Evolutionary conservation across 2,113 vertebrate genomes (phyloP).

Genomic region (Labeo rohita): DNA sequence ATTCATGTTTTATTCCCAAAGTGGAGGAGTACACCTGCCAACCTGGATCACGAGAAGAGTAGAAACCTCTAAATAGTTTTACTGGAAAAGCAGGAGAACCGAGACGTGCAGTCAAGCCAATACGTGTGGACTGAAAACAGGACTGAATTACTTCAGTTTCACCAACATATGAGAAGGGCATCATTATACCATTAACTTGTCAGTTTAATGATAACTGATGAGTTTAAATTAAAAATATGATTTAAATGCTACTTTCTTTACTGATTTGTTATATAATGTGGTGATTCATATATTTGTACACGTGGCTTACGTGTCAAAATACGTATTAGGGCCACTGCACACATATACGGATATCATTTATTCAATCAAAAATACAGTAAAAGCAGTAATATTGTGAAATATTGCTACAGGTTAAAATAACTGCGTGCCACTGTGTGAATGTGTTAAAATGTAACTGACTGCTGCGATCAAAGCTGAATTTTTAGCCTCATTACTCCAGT

Average conservation of each 20-base stretch:
- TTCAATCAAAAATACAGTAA: background rate
- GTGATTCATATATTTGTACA: background rate
- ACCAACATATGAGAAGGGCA: conserved; percentile 69
- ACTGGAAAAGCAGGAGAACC: conserved; percentile 69
- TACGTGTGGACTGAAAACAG: conserved; percentile 64
- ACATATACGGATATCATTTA: background rate
- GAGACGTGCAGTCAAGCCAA: conserved; percentile 71
- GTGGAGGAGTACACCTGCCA: conserved; percentile 49
- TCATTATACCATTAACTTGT: conserved; percentile 74
- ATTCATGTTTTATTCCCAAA: conserved; percentile 38
- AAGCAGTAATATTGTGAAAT: background rate
- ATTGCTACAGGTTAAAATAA: background rate
- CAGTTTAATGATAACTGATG: conserved; percentile 44
- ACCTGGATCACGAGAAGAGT: conserved; percentile 28
- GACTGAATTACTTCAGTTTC: conserved; percentile 68
- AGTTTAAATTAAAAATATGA: background rate
- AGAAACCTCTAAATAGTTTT: conserved; percentile 70
- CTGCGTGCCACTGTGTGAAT: background rate
- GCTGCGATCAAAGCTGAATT: too few species aligned
- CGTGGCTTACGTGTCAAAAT: background rate
- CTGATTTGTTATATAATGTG: background rate
- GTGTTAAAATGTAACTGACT: too few species aligned
- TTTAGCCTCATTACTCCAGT: too few species aligned
- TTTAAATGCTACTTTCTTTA: background rate
- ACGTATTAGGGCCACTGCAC: background rate